Evolutionary conservation across 2,113 vertebrate genomes (phyloP).

Genomic region (Ardeotis arabs): DNA sequence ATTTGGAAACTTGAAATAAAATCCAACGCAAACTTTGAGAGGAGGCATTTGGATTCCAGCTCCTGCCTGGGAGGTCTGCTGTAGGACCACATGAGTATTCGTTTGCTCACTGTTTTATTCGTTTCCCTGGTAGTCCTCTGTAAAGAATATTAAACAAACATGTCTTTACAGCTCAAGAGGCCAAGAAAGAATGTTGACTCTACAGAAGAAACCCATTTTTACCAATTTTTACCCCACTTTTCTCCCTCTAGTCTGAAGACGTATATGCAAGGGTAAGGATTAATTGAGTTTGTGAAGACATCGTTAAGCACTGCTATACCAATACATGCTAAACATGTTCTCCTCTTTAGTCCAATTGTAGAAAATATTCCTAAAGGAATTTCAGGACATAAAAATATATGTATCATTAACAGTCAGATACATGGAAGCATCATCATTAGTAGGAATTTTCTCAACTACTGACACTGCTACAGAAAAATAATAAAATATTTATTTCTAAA

Average conservation of each 20-base stretch:
- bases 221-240: slow-evolving; percentile 8
- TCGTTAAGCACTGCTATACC: not conserved
- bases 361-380: not conserved
- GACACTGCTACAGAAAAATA: not conserved
- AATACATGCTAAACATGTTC: not conserved
- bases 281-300: not conserved
- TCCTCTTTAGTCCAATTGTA: not conserved
- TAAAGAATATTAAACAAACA: slow-evolving; percentile 56
- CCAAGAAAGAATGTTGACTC: slow-evolving; percentile 17
- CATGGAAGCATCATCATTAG: not conserved
- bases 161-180: not conserved
- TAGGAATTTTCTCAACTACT: not conserved
- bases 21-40: slow-evolving; percentile 33
- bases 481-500: not conserved
- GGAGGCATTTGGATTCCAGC: slow-evolving; percentile 40
- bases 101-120: slow-evolving; percentile 41
- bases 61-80: slow-evolving; percentile 52
- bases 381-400: not conserved
- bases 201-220: not conserved
- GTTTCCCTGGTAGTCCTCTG: slow-evolving; percentile 46
- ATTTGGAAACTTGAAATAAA: slow-evolving; percentile 59
- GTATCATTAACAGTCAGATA: not conserved
- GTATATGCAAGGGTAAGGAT: not conserved
- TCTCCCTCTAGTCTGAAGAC: not conserved
- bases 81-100: slow-evolving; percentile 44